A percentile compares a stretch with the other conserved stretches of the same genome.
phyloP scores from a whole-genome alignment of 2,888 invertebrate genomes.

The Dascillus cervinus region DNA sequence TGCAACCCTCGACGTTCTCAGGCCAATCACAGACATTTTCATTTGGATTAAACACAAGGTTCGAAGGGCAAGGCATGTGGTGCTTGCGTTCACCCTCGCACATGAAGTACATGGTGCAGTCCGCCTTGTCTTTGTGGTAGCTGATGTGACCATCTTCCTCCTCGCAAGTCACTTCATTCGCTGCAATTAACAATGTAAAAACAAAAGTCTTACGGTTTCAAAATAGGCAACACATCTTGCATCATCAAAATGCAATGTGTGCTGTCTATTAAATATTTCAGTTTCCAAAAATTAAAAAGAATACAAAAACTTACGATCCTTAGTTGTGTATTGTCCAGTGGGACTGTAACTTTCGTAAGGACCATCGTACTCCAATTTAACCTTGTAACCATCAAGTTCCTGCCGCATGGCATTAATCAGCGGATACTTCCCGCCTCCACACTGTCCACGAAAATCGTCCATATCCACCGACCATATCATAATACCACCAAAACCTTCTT shows the following conservation, averaged over 20 bases:
- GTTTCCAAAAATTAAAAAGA: no score
- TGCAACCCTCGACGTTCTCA: slow-evolving; percentile 86
- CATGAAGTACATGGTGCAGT: slow-evolving; percentile 94
- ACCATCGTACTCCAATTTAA: slow-evolving; percentile 75
- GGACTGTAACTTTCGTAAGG: slow-evolving; percentile 70
- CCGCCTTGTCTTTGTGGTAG: slow-evolving; percentile 82
- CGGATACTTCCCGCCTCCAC: slow-evolving; percentile 86
- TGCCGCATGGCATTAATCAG: slow-evolving; percentile 80
- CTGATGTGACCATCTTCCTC: slow-evolving; percentile 94
- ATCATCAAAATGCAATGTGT: background rate
- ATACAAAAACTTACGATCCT: slow-evolving; percentile 78
- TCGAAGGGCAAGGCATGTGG: slow-evolving; percentile 91
- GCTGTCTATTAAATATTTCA: no score
- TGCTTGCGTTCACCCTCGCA: slow-evolving; percentile 92
- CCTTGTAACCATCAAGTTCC: slow-evolving; percentile 75
- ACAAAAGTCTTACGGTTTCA: slow-evolving; percentile 27
- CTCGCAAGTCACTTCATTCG: slow-evolving; percentile 81
- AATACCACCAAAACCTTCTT: slow-evolving; percentile 90
- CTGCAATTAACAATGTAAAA: slow-evolving; percentile 52
- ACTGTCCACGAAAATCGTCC: slow-evolving; percentile 90
- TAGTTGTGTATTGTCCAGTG: slow-evolving; percentile 75
- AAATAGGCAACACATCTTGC: no score
- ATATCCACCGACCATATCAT: slow-evolving; percentile 97
- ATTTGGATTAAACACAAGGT: slow-evolving; percentile 86
- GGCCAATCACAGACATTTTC: slow-evolving; percentile 96